Base-by-base conservation (phyloP, 64 coral and sea anemone genomes). In the Porites lutea region DNA sequence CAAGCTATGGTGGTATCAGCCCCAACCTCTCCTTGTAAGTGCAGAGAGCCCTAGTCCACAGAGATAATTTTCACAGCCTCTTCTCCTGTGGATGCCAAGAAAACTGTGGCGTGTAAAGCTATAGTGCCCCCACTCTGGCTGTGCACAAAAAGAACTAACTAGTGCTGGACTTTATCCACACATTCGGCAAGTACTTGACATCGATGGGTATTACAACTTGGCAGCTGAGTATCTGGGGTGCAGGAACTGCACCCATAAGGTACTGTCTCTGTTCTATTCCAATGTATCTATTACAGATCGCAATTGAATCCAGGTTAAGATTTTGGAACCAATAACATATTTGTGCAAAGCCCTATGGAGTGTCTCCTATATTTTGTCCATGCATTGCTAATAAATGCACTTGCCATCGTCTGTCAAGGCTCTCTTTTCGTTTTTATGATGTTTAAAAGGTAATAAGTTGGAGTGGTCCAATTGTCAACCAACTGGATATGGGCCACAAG, bases 31-130 rank as follows among this genome's bases (percentile, higher is more conserved):
- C 11, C 77, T 89, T 59, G 23, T 67, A 9, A 64, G 37, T 63
- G 16, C 53, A 75, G 18, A 65, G 47, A 52, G 49, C 3, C 77
- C 89, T 22, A 27, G 13, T 65, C 48, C 61, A 50, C 15, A 83
- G 11, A 44, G 27, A 49, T 92, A 92, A 59, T 92, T 87, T 76
- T 14, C 74, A 45, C 73, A 87, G 13, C 59, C 61, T 1, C 71
- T 92, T 3, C 59, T 87, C 15, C 74, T 88, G 3, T 93, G 85
- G 84, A 88, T 93, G 92, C 92, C 76, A 64, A 79, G 65, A 53
- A 93, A 88, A 47, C 65, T 93, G 65, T 88, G 84, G 76, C 64
- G 52, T 7, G 64, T 72, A 8, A 82, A 60, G 47, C 52, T 93
- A 18, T n/a, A 72, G 60, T 74, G 77, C 16, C 89, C 20, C 11